Evolutionary conservation across 2,797 vertebrate species (phyloP).

Genomic region (Poecilia wingei): DNA sequence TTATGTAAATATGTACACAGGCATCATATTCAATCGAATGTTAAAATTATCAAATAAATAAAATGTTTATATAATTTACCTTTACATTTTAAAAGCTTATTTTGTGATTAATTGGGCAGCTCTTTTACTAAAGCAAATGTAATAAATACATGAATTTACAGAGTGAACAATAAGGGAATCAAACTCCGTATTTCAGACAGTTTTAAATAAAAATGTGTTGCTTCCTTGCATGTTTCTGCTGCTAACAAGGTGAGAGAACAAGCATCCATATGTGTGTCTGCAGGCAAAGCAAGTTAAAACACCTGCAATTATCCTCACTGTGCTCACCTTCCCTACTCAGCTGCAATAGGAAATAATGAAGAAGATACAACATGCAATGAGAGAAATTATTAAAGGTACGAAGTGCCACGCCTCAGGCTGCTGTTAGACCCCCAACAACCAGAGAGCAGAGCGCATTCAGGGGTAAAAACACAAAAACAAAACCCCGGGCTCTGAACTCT

Average conservation of each 20-base stretch:
- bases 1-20: background rate
- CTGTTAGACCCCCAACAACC: slow-evolving; percentile 33
- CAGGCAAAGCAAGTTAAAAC: slow-evolving; percentile 20
- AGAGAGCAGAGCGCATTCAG: slow-evolving; percentile 30
- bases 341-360: background rate
- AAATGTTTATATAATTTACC: background rate
- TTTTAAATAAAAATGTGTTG: slow-evolving; percentile 18
- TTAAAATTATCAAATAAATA: background rate
- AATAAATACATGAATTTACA: background rate
- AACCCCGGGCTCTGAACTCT: slow-evolving; percentile 39
- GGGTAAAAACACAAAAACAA: slow-evolving; percentile 39
- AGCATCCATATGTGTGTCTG: slow-evolving; percentile 20
- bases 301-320: slow-evolving; percentile 26
- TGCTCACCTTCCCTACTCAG: too few species aligned
- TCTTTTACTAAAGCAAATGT: background rate
- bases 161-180: background rate
- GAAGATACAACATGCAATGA: slow-evolving; percentile 1
- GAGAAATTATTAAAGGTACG: slow-evolving; percentile 40
- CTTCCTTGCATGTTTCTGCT: slow-evolving; percentile 2
- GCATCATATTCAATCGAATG: background rate
- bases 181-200: slow-evolving; percentile 29
- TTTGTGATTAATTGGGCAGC: background rate
- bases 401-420: slow-evolving; percentile 44
- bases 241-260: slow-evolving; percentile 23
- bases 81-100: background rate